phyloP scores from a whole-genome alignment of 2,113 vertebrate genomes.

The Camelus dromedarius region DNA sequence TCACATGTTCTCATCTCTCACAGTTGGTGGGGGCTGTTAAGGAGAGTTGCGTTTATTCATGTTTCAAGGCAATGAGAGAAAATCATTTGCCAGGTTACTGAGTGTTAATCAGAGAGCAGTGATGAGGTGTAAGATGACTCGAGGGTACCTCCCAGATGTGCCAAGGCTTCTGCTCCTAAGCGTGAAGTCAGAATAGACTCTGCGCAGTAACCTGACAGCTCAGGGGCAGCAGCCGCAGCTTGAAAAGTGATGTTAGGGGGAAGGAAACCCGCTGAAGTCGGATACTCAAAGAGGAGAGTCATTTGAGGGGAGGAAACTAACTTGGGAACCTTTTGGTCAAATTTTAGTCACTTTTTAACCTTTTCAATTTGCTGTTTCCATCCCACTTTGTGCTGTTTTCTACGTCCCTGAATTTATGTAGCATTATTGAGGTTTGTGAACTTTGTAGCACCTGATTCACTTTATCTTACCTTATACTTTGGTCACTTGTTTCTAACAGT shows the following conservation, averaged over 20 bases:
- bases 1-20: rapidly evolving
- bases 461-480: background rate
- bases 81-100: no score
- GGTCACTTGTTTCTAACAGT: background rate
- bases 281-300: background rate
- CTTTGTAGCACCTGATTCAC: background rate
- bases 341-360: background rate
- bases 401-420: background rate
- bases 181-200: background rate
- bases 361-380: background rate
- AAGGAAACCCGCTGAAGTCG: background rate
- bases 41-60: background rate
- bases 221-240: rapidly evolving
- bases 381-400: background rate
- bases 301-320: background rate
- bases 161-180: background rate
- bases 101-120: background rate
- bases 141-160: background rate
- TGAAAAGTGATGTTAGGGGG: background rate
- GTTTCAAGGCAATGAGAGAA: background rate
- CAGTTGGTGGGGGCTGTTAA: rapidly evolving
- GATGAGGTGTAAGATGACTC: background rate
- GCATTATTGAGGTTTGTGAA: rapidly evolving
- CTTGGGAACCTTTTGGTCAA: background rate
- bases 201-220: no score